These are phyloP conservation scores for Noctua pronuba DNA, from an alignment of 2,888 invertebrate genomes.

Conservation along the genomic window DNA sequence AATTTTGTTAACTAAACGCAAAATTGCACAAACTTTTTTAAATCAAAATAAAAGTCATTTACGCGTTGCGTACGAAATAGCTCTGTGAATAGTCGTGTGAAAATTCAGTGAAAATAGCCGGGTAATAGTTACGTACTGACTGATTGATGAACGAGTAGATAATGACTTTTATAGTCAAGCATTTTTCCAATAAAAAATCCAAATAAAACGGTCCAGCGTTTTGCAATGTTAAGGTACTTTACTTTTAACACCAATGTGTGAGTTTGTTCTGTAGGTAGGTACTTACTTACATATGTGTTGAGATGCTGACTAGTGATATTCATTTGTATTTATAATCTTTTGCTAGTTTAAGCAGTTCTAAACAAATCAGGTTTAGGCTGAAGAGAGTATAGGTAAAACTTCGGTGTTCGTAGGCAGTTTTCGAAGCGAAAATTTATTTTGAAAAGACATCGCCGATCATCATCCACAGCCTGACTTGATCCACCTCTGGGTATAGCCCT, in stretches of 20 bases:
- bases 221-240: not conserved
- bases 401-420: not conserved
- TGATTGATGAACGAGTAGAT: constrained; percentile 55
- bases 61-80: constrained; percentile 1
- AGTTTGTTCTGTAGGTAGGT: not conserved
- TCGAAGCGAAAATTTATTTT: not conserved
- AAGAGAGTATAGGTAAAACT: not conserved
- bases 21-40: not conserved
- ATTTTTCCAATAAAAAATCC: constrained; percentile 39
- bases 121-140: constrained; percentile 45
- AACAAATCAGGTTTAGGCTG: not conserved
- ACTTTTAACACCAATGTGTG: not conserved
- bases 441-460: not conserved
- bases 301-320: not conserved
- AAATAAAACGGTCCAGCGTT: constrained; percentile 23
- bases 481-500: too few species aligned
- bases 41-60: constrained; percentile 7
- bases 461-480: not conserved
- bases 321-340: not conserved
- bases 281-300: not conserved
- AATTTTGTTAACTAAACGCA: not conserved
- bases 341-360: not conserved
- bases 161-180: constrained; percentile 51
- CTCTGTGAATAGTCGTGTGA: constrained; percentile 23
- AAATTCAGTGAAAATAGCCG: constrained; percentile 42